phyloP scores from a whole-genome alignment of 2,113 vertebrate species.

The Saccopteryx leptura region DNA sequence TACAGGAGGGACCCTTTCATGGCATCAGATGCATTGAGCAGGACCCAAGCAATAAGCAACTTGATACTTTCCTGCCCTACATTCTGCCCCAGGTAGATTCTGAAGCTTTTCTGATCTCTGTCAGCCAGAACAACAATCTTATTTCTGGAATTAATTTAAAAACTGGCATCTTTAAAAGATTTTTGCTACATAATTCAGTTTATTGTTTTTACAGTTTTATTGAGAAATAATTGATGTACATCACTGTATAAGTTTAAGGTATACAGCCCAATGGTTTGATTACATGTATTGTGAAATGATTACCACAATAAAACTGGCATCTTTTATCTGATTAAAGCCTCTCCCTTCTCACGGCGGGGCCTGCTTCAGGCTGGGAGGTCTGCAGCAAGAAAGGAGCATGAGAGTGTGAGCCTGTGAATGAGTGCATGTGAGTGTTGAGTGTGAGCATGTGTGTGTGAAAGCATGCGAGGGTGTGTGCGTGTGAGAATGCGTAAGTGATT shows the following conservation, averaged over 20 bases:
- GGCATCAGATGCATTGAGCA: background rate
- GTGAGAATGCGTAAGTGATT: no score
- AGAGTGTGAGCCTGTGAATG: background rate
- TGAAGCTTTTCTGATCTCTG: background rate
- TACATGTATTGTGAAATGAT: background rate
- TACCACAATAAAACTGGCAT: background rate
- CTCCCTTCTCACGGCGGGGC: background rate
- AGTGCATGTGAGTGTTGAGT: background rate
- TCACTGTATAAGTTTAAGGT: background rate
- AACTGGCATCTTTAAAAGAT: background rate
- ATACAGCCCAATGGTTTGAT: background rate
- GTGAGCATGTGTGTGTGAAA: no score
- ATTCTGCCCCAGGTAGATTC: background rate
- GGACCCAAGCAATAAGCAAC: fast-evolving
- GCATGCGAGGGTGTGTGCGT: fast-evolving
- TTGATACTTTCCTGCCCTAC: background rate
- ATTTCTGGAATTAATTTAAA: background rate
- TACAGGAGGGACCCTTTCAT: background rate
- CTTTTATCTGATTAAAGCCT: background rate
- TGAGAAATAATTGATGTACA: background rate
- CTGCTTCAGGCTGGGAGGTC: background rate
- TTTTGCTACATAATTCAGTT: background rate
- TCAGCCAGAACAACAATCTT: background rate
- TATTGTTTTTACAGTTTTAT: background rate
- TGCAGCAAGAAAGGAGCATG: background rate